Conservation (phyloP, 23 tunicate genomes). For the Styela clava region DNA sequence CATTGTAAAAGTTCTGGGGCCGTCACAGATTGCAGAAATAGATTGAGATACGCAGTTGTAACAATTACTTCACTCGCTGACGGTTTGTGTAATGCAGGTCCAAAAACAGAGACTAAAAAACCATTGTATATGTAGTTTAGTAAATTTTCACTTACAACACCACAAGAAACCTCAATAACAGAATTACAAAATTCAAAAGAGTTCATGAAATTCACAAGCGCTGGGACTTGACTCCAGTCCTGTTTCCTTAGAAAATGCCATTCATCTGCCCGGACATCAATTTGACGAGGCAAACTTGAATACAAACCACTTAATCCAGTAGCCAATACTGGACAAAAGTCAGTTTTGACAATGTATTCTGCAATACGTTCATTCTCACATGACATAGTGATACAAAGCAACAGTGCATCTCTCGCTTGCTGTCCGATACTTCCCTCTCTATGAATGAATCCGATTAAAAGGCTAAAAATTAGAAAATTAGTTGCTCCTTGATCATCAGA, state of each 20-base stretch:
- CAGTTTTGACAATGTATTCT: constrained; percentile 78
- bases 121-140: constrained; percentile 82
- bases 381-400: constrained; percentile 78
- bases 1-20: constrained; percentile 74
- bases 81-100: constrained; percentile 95
- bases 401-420: constrained; percentile 90
- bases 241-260: constrained; percentile 83
- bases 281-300: constrained; percentile 83
- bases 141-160: constrained; percentile 61
- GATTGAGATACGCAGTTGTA: constrained; percentile 92
- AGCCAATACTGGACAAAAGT: constrained; percentile 93
- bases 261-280: constrained; percentile 81
- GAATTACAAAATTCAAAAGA: constrained; percentile 94
- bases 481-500: constrained; percentile 54
- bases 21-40: constrained; percentile 87
- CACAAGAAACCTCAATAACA: constrained; percentile 52
- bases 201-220: constrained; percentile 81
- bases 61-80: constrained; percentile 90
- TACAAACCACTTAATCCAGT: constrained; percentile 83
- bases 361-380: constrained; percentile 58
- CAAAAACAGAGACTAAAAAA: constrained; percentile 86
- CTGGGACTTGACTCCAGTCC: constrained; percentile 80
- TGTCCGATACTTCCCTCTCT: constrained; percentile 95
- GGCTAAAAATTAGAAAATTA: constrained; percentile 69
- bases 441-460: constrained; percentile 75